Conservation (phyloP, 2,888 invertebrate genomes). For the Incurvaria masculella region DNA sequence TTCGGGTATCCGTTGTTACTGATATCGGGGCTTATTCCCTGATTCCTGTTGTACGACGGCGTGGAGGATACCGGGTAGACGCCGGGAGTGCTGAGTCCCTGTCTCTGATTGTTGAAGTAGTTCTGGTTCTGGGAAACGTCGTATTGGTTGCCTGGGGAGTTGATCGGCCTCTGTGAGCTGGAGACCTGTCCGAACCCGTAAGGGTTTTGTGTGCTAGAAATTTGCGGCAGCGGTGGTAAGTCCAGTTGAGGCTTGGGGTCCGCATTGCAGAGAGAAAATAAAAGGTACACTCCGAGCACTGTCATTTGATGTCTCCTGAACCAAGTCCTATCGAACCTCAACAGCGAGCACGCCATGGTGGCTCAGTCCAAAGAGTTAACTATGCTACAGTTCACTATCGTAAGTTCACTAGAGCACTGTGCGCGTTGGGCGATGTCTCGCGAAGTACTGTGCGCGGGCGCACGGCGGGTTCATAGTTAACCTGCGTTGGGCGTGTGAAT, state of each 20-base stretch:
- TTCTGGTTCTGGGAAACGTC: constrained; percentile 27
- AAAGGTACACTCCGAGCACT: constrained; percentile 24
- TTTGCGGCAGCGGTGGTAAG: constrained; percentile 48
- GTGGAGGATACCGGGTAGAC: constrained; percentile 38
- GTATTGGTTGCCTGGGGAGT: constrained; percentile 42
- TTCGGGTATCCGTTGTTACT: constrained; percentile 46
- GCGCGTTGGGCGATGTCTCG: not conserved
- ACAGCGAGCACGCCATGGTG: not conserved
- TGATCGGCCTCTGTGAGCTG: constrained; percentile 32
- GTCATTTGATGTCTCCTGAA: constrained; percentile 16
- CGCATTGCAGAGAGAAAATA: constrained; percentile 21
- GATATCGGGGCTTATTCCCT: constrained; percentile 41
- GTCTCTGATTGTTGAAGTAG: constrained; percentile 34
- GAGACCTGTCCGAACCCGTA: constrained; percentile 36
- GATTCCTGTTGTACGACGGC: constrained; percentile 23
- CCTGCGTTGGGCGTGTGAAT: not conserved
- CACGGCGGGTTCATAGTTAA: not conserved
- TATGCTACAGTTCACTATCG: not conserved
- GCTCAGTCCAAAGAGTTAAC: not conserved
- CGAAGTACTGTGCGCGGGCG: not conserved
- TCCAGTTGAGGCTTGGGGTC: constrained; percentile 47
- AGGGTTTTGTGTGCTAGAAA: constrained; percentile 30
- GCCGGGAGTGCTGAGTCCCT: constrained; percentile 28
- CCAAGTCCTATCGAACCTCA: constrained; percentile 26
- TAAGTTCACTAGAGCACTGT: not conserved